These are phyloP conservation scores for Theropithecus gelada DNA, from an alignment of 2,113 vertebrate genomes.

Conservation along the genomic window DNA sequence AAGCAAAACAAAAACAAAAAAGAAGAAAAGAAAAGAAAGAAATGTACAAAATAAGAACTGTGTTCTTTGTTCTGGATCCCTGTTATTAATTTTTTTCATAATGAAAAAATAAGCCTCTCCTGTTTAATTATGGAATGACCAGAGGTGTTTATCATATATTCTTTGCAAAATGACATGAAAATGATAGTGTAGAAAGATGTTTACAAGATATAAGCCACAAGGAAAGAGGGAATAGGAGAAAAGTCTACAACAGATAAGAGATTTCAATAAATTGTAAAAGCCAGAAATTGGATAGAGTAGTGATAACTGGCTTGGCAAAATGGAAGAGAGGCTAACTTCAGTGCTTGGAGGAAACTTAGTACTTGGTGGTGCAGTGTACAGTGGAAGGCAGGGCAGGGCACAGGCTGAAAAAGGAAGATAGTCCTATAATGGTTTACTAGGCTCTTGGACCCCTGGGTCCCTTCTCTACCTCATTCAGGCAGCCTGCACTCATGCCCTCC, in stretches of 20 bases:
- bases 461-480: not conserved
- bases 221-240: not conserved
- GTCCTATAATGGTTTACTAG: not conserved
- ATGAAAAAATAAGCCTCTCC: not conserved
- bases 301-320: not conserved
- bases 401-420: not conserved
- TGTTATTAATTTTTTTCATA: not conserved
- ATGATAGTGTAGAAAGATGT: not conserved
- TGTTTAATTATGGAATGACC: not conserved
- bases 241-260: not conserved
- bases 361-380: too few species aligned
- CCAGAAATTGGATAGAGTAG: not conserved
- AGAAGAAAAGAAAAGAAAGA: too few species aligned
- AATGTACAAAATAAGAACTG: not conserved
- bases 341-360: not conserved
- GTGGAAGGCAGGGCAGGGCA: not conserved
- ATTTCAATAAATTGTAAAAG: not conserved
- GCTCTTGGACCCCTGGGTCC: not conserved
- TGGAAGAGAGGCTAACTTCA: not conserved
- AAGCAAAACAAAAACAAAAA: too few species aligned
- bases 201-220: not conserved
- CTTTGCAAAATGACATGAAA: not conserved
- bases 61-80: not conserved
- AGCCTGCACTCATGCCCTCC: not conserved
- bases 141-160: not conserved